Base-by-base conservation (phyloP, 1,140 invertebrate species). In the Macrotrachela quadricornifera region DNA sequence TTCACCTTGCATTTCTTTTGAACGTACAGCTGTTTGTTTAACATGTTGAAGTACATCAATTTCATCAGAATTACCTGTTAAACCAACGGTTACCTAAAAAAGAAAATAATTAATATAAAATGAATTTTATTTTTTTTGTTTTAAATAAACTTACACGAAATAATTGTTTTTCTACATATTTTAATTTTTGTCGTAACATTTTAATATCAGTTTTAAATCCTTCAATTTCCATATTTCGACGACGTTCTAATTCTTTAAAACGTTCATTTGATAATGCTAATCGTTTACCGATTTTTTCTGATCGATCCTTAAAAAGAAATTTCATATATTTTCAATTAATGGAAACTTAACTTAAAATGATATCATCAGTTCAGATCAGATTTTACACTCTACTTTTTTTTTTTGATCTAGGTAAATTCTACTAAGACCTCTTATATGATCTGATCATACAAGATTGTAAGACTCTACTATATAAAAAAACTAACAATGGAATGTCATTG, bases 131-230 rank as follows among this genome's bases (percentile, higher is more conserved):
- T n/a, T n/a, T n/a, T n/a, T n/a, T n/a, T n/a, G n/a, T n/a, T n/a
- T n/a, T n/a, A n/a, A n/a, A n/a, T n/a, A n/a, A n/a, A n/a, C 49
- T 58, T 47, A 71, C 68, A 63, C 65, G 69, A 56, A 69, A 71
- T 9, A 69, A 55, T 52, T 70, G 67, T 49, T 63, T 65, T 54
- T 71, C 69, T 0, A 70, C 63, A 55, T 67, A 63, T 57, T 69
- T 69, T 39, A 71, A 56, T 53, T 65, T 59, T 17, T 60, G 57
- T 55, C 66, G 55, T 21, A 71, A 60, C 57, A 64, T 63, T 57
- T 67, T 67, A n/a, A 71, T 69, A 56, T 71, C 69, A 46, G 60
- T 70, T 58, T 67, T 67, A 54, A 69, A 71, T 1, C 69, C 69
- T 58, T 71, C 68, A 4, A 70, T 64, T 55, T 71, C 69, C 13